Base-by-base conservation (phyloP, 2,113 vertebrate genomes). In the Heterotilapia buettikoferi region DNA sequence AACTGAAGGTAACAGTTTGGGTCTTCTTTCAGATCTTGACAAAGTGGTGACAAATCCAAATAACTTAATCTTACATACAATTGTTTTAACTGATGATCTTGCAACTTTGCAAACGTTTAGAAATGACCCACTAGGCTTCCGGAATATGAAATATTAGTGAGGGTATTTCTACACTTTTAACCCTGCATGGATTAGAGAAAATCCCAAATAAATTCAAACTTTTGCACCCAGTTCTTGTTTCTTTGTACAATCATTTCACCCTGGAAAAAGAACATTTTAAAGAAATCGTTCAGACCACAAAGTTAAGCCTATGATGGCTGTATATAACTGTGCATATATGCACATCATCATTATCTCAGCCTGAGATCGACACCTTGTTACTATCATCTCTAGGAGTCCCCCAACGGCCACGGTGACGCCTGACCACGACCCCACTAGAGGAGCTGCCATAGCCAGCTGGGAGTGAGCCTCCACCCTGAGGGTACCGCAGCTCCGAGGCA, bases 401-500 rank as follows among this genome's bases (percentile, higher is more conserved):
- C 98, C 97, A 98, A 53, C 97, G 98, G 19, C 97, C 97, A 5
- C 97, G 97, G 86, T 97, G 95, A 7, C 96, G 93, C 90, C 97
- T 94, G 94, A 98, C 96, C 96, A 97, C 97, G 31, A 97, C 96
- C 47, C 96, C 96, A 29, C 96, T 91, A 16, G 96, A 96, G 47
- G 97, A 95, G 94, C 91, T 97, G 93, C 96, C 93, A n/a, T 98
- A 98, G 59, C 98, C 97, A 29, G 97, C 87, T 29, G 95, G 83
- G 93, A 98, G 92, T 88, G 97, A 94, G 89, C 97, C 97, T 6
- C 96, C 91, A 36, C 96, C 96, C 94, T 98, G 98, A 31, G 97
- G 97, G 90, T 98, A 98, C 76, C 97, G 97, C 86, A 98, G 97
- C 93, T 98, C 98, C 7, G 98, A 95, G 83, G 97, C 97, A 61